These are phyloP conservation scores for Otus sunia DNA, from an alignment of 2,113 vertebrate species.

Conservation along the genomic window DNA sequence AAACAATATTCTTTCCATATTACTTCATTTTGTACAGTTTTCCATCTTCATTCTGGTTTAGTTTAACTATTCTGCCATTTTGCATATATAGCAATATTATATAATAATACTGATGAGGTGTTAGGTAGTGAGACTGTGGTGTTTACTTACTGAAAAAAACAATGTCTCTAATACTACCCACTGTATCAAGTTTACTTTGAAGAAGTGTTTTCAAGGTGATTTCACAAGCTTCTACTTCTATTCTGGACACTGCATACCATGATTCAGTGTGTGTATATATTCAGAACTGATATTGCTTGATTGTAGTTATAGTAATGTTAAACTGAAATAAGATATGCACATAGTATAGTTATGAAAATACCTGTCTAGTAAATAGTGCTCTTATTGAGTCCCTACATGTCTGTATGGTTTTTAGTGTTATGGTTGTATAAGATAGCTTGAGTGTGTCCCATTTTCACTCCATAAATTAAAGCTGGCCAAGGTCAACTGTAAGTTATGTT, in stretches of 20 bases:
- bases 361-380: slow-evolving; percentile 37
- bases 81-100: not conserved
- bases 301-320: slow-evolving; percentile 17
- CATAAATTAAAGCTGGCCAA: slow-evolving; percentile 60
- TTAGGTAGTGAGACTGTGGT: not conserved
- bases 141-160: slow-evolving; percentile 38
- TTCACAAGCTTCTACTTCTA: slow-evolving; percentile 27
- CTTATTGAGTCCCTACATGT: slow-evolving; percentile 37
- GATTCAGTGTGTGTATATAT: not conserved
- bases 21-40: slow-evolving; percentile 15
- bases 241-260: not conserved
- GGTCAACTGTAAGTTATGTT: slow-evolving; percentile 61
- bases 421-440: slow-evolving; percentile 61
- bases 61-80: slow-evolving; percentile 32
- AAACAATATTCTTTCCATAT: slow-evolving; percentile 4
- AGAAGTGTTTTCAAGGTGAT: slow-evolving; percentile 37
- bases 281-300: not conserved
- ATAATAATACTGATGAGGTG: slow-evolving; percentile 46
- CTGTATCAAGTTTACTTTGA: slow-evolving; percentile 44
- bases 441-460: slow-evolving; percentile 60
- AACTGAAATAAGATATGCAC: slow-evolving; percentile 44
- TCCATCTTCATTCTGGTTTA: not conserved
- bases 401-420: slow-evolving; percentile 50
- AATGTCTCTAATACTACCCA: slow-evolving; percentile 4
- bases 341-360: slow-evolving; percentile 42